Evolutionary conservation across 2,888 invertebrate species (phyloP), one percentile per base, ranked within the genome.

Genomic region (Cactoblastis cactorum): DNA sequence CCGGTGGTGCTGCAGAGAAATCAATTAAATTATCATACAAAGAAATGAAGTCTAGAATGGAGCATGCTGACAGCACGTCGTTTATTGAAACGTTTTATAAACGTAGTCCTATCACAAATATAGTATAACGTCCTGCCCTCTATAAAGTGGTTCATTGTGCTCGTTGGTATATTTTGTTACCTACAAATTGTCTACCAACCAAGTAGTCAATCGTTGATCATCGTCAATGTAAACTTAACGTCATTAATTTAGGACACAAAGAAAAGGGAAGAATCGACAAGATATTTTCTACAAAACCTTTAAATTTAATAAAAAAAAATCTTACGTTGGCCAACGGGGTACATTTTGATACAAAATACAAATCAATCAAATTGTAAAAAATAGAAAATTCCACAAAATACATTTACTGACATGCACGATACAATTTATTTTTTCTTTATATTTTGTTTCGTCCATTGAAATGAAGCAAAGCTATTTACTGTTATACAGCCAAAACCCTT

Each of bases 281-380:
- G 11, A 1, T 14, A 12, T 14, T 43, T 28, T 9, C 8, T 43
- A 12, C 11, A 15, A 11, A 11, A n/a, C 9, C 15, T 17, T 28
- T 8, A 5, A 15, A 43, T 43, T 37, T n/a, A 15, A 15, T 14
- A 45, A 18, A 22, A 18, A 35, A 67, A 63, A 69, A 68, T 79
- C 83, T 77, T 78, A 86, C 85, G 80, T 79, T 86, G 85, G 72
- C 85, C 86, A 86, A 86, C 85, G 86, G 85, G 85, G 85, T 84
- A 85, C 85, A 86, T 86, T 61, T 74, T 83, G 71, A 60, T 65
- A 61, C 61, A 61, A 61, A 64, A 65, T 70, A 72, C 71, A 68
- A 58, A 71, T 67, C 63, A 77, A 79, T 71, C 67, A 74, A 77
- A 77, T 69, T 62, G 65, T 67, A 64, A 76, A 80, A 76, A 74